Percentiles rank a stretch among this genome's conserved stretches.
phyloP scores from a whole-genome alignment of 2,113 vertebrate genomes.

The Leptocoma aspasia region DNA sequence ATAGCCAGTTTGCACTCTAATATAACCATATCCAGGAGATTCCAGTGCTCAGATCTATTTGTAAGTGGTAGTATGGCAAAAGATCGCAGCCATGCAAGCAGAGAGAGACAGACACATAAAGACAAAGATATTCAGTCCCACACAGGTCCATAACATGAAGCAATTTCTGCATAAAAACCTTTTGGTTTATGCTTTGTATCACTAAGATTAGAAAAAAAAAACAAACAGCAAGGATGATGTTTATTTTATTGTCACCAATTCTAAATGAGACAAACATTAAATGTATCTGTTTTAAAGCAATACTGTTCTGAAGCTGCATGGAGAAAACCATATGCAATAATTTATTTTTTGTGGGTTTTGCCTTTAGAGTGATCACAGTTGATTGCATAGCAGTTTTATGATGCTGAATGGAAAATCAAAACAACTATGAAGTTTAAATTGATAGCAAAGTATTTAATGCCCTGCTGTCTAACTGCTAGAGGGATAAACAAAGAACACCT shows the following conservation, averaged over 20 bases:
- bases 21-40: background rate
- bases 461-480: constrained; percentile 39
- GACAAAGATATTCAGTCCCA: background rate
- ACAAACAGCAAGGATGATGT: background rate
- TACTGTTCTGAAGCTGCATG: background rate
- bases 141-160: background rate
- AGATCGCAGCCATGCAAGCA: background rate
- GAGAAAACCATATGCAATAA: background rate
- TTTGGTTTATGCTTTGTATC: background rate
- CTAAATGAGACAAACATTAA: background rate
- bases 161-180: background rate
- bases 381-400: background rate
- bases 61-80: background rate
- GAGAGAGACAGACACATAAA: background rate
- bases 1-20: background rate
- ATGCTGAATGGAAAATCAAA: background rate
- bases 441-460: background rate
- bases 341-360: background rate
- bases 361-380: background rate
- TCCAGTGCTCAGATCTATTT: background rate
- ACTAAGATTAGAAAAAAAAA: background rate
- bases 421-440: constrained; percentile 8
- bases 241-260: background rate
- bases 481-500: constrained; percentile 53
- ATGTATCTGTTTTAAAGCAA: background rate